phyloP scores from a whole-genome alignment of 2,797 vertebrate species.

The Ctenopoma multispine region DNA sequence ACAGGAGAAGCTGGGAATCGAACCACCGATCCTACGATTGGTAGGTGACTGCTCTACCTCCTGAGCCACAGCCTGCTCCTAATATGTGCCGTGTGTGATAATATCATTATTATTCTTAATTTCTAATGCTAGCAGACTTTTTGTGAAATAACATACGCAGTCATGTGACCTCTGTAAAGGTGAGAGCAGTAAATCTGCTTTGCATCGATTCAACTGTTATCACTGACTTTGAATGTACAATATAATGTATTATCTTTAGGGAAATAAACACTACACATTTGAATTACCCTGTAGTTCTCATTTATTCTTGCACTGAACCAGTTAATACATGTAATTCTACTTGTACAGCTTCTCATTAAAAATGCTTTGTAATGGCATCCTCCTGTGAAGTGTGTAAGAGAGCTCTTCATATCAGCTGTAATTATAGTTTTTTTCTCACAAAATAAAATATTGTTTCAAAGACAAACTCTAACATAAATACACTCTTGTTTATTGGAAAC shows the following conservation, averaged over 20 bases:
- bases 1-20: too few species aligned
- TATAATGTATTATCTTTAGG: conserved; percentile 59
- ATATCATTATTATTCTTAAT: neutral
- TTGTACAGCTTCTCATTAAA: conserved; percentile 75
- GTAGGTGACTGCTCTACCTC: too few species aligned
- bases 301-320: conserved; percentile 70
- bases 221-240: conserved; percentile 46
- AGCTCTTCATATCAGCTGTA: conserved; percentile 55
- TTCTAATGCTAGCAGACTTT: neutral
- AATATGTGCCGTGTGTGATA: too few species aligned
- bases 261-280: conserved; percentile 68
- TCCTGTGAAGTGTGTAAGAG: conserved; percentile 53
- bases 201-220: conserved; percentile 43
- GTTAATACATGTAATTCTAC: conserved; percentile 79
- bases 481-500: conserved; percentile 15
- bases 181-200: conserved; percentile 33
- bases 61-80: too few species aligned
- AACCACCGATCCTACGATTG: too few species aligned
- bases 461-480: neutral
- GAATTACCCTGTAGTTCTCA: conserved; percentile 71
- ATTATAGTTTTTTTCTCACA: conserved; percentile 33
- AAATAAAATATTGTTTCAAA: conserved; percentile 6
- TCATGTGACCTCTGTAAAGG: conserved; percentile 45
- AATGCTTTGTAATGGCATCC: conserved; percentile 47
- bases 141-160: conserved; percentile 1